phyloP scores from a whole-genome alignment of 1,140 invertebrate species.

The Caenorhabditis tropicalis region DNA sequence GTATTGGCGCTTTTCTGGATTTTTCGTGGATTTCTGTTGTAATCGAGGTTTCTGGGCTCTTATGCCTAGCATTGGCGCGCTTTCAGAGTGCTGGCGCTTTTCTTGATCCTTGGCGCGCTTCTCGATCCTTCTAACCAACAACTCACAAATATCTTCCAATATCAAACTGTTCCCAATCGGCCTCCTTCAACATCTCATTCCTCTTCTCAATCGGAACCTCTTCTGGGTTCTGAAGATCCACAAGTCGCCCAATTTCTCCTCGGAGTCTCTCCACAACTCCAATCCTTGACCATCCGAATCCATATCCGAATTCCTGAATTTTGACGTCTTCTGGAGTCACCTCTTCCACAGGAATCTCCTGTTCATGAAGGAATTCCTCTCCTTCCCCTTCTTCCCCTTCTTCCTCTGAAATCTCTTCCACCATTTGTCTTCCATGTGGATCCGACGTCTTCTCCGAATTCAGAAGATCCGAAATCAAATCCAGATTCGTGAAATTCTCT shows the following conservation, averaged over 20 bases:
- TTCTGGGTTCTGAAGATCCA: conserved; percentile 49
- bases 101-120: no score
- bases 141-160: conserved; percentile 37
- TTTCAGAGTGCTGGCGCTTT: no score
- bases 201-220: neutral
- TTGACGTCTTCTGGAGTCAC: neutral
- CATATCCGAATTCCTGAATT: conserved; percentile 37
- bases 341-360: neutral
- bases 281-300: conserved; percentile 50
- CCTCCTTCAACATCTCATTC: neutral
- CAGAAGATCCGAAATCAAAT: conserved; percentile 50
- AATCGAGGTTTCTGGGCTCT: no score
- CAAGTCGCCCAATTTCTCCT: conserved; percentile 40
- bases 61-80: no score
- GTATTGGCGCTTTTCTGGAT: no score
- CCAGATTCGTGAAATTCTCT: conserved; percentile 47
- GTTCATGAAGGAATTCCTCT: neutral
- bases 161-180: conserved; percentile 40
- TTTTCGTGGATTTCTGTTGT: no score
- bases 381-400: neutral
- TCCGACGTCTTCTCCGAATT: neutral
- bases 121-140: no score
- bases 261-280: conserved; percentile 38
- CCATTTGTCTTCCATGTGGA: neutral
- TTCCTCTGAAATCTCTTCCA: conserved; percentile 48